Conservation (phyloP, 2,888 invertebrate species). For the Alitta virens region DNA sequence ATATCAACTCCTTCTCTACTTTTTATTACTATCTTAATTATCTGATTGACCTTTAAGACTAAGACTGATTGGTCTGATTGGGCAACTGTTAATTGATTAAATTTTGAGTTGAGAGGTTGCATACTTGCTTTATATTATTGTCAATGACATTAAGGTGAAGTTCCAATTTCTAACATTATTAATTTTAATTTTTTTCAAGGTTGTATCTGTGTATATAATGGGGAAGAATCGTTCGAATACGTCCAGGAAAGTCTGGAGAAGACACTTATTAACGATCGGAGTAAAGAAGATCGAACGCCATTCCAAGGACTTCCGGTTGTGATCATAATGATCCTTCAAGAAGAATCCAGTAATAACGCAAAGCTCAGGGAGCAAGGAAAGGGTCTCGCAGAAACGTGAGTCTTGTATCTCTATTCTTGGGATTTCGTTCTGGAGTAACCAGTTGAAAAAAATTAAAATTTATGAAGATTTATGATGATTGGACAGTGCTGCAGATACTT, state of each 20-base stretch:
- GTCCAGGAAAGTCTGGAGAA: conserved; percentile 87
- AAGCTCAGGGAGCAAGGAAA: conserved; percentile 86
- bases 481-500: too few species aligned
- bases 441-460: neutral
- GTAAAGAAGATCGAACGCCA: conserved; percentile 82
- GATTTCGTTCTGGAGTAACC: neutral
- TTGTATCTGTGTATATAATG: conserved; percentile 70
- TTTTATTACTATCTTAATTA: too few species aligned
- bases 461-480: too few species aligned
- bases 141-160: too few species aligned
- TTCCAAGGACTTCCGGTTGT: conserved; percentile 86
- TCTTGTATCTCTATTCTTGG: too few species aligned
- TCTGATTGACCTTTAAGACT: too few species aligned
- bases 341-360: conserved; percentile 79
- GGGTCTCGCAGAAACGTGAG: conserved; percentile 81
- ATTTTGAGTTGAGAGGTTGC: too few species aligned
- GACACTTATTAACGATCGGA: conserved; percentile 82
- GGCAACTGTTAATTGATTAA: too few species aligned
- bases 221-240: conserved; percentile 87
- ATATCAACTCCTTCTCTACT: too few species aligned
- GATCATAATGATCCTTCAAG: conserved; percentile 84
- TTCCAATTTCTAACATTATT: too few species aligned
- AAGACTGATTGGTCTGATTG: too few species aligned
- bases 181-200: conserved; percentile 46
- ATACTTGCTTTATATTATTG: too few species aligned